These are phyloP conservation scores for Drosophila cracens DNA, from an alignment of 2,888 invertebrate genomes.

Conservation along the genomic window DNA sequence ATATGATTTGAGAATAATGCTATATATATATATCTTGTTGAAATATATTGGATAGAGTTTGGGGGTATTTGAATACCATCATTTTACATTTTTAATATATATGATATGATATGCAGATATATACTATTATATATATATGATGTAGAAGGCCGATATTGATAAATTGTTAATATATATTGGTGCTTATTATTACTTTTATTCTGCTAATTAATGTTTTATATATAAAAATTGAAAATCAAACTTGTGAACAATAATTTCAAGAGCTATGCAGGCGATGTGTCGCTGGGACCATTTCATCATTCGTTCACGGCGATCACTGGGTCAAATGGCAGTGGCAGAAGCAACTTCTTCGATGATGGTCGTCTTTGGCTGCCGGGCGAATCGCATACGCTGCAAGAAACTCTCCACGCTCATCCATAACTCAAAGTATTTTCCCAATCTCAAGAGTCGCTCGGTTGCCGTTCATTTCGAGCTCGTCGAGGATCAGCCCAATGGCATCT, in stretches of 20 bases:
- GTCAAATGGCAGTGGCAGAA: too few species aligned
- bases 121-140: background rate
- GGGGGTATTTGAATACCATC: background rate
- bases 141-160: background rate
- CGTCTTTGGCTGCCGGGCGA: too few species aligned
- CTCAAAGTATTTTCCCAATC: too few species aligned
- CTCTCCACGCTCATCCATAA: too few species aligned
- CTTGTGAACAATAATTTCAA: constrained; percentile 96
- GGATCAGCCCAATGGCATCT: too few species aligned
- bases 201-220: background rate
- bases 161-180: background rate
- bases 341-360: too few species aligned
- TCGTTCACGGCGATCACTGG: constrained; percentile 98
- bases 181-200: background rate
- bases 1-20: too few species aligned
- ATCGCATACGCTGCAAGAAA: too few species aligned
- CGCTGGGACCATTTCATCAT: constrained; percentile 98
- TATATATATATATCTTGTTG: too few species aligned
- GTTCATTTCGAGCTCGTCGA: too few species aligned
- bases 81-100: background rate
- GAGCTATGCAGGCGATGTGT: constrained; percentile 94
- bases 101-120: background rate
- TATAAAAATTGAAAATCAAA: background rate
- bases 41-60: too few species aligned
- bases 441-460: too few species aligned